Percentiles rank a stretch among this genome's conserved stretches.
Evolutionary conservation across 2,113 vertebrate genomes (phyloP).

Genomic region (Cathartes aura): DNA sequence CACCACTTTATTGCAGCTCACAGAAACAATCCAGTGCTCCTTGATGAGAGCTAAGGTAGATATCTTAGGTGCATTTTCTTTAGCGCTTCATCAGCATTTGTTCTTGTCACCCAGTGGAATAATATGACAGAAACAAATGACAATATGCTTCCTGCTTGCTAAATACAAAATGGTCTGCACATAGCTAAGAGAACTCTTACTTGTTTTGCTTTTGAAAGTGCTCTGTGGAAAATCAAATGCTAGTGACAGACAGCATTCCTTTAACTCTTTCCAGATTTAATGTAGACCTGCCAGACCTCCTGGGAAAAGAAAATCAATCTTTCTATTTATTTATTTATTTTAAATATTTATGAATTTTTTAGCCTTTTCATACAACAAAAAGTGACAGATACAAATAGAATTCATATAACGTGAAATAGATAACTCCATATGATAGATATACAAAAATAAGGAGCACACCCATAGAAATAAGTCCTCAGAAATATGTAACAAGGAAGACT

Average conservation of each 20-base stretch:
- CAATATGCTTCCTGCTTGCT: not conserved
- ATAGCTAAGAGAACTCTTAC: not conserved
- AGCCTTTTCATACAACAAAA: not conserved
- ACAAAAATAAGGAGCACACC: not conserved
- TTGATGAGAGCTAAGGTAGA: not conserved
- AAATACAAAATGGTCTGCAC: slow-evolving; percentile 1
- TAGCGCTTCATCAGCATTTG: not conserved
- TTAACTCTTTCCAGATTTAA: not conserved
- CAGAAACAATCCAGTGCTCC: not conserved
- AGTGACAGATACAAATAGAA: not conserved
- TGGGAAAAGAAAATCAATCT: not conserved
- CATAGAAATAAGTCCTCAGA: not conserved
- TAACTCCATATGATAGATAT: not conserved
- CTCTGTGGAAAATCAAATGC: not conserved
- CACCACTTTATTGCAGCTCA: not conserved
- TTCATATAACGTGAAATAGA: not conserved
- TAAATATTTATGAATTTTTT: not conserved
- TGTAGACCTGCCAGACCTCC: not conserved
- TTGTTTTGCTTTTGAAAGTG: not conserved
- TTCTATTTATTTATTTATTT: not conserved
- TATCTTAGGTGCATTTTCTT: not conserved
- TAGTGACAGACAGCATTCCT: not conserved
- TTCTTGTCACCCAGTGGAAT: slow-evolving; percentile 2
- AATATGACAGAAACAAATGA: slow-evolving; percentile 38
- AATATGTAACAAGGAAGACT: not conserved